Conservation (phyloP, 2,888 invertebrate genomes). For the Anarsia innoxiella region DNA sequence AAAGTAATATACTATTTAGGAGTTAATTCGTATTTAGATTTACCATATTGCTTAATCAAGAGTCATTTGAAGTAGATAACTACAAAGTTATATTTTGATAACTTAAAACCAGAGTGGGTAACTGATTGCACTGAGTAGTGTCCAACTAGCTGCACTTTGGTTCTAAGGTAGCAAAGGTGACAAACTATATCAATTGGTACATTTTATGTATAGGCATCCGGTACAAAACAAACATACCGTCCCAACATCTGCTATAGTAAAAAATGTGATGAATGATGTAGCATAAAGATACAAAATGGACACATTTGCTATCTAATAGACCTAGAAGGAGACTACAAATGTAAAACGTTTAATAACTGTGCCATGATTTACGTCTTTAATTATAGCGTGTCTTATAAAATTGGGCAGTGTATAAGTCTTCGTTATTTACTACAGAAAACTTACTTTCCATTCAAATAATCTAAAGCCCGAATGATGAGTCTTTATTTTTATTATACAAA, state of each 20-base stretch:
- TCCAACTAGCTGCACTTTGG: neutral
- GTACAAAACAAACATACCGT: constrained; percentile 24
- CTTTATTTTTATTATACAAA: neutral
- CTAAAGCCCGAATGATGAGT: neutral
- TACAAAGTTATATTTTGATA: neutral
- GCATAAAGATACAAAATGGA: constrained; percentile 43
- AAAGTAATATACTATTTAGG: neutral
- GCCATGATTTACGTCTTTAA: constrained; percentile 17
- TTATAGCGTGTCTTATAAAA: constrained; percentile 2
- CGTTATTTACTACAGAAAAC: neutral
- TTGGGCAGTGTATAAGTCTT: constrained; percentile 15
- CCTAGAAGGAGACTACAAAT: constrained; percentile 23
- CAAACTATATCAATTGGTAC: constrained; percentile 8
- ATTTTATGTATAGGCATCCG: constrained; percentile 18
- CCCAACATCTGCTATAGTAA: constrained; percentile 23
- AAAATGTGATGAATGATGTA: constrained; percentile 33
- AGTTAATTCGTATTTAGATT: neutral
- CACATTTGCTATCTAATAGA: constrained; percentile 29
- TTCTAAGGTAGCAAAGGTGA: neutral
- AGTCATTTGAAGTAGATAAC: neutral
- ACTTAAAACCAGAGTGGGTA: no score
- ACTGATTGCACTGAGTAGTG: no score
- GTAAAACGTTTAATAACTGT: constrained; percentile 10
- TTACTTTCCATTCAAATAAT: neutral
- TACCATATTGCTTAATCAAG: neutral